These are phyloP conservation scores for Caenorhabditis sp. DNA, from an alignment of 2,888 invertebrate genomes.

Conservation along the genomic window DNA sequence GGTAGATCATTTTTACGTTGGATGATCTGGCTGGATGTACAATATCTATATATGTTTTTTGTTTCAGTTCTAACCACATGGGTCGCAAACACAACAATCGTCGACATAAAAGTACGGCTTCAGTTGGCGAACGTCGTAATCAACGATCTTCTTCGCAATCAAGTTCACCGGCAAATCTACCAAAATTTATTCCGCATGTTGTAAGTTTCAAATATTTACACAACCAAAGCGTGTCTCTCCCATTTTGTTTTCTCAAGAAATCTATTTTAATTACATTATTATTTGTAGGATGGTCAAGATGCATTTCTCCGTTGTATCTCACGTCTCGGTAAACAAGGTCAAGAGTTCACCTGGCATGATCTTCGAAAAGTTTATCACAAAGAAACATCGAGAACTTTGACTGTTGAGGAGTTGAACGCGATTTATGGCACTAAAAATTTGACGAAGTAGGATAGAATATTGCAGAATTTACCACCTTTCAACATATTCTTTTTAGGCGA, in stretches of 20 bases:
- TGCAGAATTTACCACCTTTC: no score
- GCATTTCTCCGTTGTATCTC: slow-evolving; percentile 15
- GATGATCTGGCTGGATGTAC: no score
- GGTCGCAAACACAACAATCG: background rate
- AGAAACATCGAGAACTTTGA: slow-evolving; percentile 30
- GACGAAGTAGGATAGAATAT: slow-evolving; percentile 20
- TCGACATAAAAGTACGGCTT: background rate
- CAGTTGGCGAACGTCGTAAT: background rate
- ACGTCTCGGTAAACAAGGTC: slow-evolving; percentile 14
- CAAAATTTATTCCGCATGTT: background rate
- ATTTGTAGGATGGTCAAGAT: slow-evolving; percentile 28
- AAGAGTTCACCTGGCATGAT: slow-evolving; percentile 40
- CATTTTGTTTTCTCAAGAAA: background rate
- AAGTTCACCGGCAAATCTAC: background rate
- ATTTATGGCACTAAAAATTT: slow-evolving; percentile 23
- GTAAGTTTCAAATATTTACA: background rate
- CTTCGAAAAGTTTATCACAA: slow-evolving; percentile 37
- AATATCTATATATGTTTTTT: background rate
- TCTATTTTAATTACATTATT: no score
- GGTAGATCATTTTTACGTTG: no score
- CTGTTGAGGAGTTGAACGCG: slow-evolving; percentile 34
- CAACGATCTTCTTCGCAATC: background rate
- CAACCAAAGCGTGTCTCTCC: no score
- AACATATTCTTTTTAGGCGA: slow-evolving; percentile 7
- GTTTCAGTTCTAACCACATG: background rate